phyloP scores from a whole-genome alignment of 2,113 vertebrate species.

The Merops nubicus region DNA sequence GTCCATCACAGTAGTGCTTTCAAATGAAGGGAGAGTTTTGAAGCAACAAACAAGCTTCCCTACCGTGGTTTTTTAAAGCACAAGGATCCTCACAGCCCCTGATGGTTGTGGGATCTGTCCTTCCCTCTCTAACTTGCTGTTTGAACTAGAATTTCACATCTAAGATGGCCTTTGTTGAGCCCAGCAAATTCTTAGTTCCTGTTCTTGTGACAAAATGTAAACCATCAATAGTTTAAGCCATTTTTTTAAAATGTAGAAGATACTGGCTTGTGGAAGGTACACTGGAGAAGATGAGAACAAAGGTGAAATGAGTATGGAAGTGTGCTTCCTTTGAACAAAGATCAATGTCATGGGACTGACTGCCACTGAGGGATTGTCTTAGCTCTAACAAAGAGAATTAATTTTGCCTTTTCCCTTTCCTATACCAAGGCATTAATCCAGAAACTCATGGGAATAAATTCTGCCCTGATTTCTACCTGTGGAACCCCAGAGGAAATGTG shows the following conservation, averaged over 20 bases:
- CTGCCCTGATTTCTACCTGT: constrained; percentile 53
- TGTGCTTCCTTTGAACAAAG: constrained; percentile 12
- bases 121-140: not conserved
- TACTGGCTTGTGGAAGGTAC: not conserved
- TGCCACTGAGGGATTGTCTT: constrained; percentile 19
- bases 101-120: not conserved
- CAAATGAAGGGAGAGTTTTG: constrained; percentile 40
- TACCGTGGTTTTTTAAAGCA: not conserved
- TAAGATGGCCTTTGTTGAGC: not conserved
- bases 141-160: not conserved
- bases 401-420: constrained; percentile 54
- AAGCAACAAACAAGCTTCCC: constrained; percentile 32
- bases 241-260: not conserved
- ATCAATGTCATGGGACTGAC: not conserved
- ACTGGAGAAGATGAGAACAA: not conserved
- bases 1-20: constrained; percentile 51
- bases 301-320: not conserved
- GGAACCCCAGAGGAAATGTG: constrained; percentile 20
- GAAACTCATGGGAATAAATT: constrained; percentile 34
- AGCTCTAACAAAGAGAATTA: constrained; percentile 36
- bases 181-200: not conserved
- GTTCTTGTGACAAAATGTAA: not conserved
- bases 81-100: not conserved
- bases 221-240: not conserved
- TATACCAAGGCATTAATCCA: constrained; percentile 21